These are phyloP conservation scores for Dicerorhinus sumatrensis DNA, from an alignment of 2,113 vertebrate genomes.

Conservation along the genomic window DNA sequence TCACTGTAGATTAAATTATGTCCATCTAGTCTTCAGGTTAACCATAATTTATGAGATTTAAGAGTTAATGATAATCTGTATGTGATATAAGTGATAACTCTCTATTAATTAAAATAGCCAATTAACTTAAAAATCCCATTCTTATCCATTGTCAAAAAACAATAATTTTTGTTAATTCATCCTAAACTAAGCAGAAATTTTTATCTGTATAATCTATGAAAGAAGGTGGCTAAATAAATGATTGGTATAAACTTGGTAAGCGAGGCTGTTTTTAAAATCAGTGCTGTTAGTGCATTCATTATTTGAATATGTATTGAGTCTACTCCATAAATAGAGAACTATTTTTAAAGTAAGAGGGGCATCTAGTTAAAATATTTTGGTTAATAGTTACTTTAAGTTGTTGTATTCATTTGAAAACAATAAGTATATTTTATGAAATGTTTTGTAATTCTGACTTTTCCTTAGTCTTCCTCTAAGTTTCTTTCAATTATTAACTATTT, in stretches of 20 bases:
- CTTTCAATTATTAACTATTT: background rate
- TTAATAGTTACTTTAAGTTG: background rate
- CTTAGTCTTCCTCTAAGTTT: background rate
- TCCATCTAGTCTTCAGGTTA: background rate
- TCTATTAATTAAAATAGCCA: background rate
- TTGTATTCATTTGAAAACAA: background rate
- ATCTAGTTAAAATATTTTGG: background rate
- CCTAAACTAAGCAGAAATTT: background rate
- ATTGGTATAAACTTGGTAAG: background rate
- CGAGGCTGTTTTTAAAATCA: background rate
- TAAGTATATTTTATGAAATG: background rate
- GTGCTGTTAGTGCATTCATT: background rate
- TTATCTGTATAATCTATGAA: background rate
- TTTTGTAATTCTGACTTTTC: background rate
- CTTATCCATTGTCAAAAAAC: background rate
- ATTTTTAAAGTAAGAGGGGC: background rate
- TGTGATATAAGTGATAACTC: background rate
- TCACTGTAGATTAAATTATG: conserved; percentile 3
- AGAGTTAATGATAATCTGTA: background rate
- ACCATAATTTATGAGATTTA: background rate
- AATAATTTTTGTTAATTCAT: background rate
- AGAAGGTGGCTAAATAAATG: background rate
- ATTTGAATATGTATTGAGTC: background rate
- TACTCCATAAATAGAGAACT: background rate
- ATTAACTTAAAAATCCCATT: background rate